Percentiles rank a stretch among this genome's conserved stretches.
Conservation (phyloP, 2,797 vertebrate species). For the Rhodeus uyekii region DNA sequence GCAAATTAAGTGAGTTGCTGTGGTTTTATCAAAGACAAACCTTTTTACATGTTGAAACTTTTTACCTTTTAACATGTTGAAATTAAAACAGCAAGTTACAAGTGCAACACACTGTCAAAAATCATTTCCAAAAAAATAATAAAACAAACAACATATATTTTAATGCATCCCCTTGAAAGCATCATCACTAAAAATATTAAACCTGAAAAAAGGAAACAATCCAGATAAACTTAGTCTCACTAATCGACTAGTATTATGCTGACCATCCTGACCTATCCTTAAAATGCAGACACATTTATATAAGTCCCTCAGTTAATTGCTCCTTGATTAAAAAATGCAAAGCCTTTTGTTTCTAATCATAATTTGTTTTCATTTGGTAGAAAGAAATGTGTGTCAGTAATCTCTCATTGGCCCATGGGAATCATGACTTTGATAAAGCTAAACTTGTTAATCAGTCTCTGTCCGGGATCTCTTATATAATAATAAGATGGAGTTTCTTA, state of each 20-base stretch:
- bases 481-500: constrained; percentile 1
- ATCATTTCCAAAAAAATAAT: not conserved
- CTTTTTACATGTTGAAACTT: too few species aligned
- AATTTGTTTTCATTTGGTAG: constrained; percentile 17
- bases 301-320: not conserved
- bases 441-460: constrained; percentile 33
- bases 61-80: not conserved
- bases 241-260: not conserved
- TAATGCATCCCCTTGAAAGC: not conserved
- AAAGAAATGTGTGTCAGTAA: constrained; percentile 22
- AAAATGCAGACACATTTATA: not conserved
- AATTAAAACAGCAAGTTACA: not conserved
- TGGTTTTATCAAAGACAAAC: too few species aligned
- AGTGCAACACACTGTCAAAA: not conserved
- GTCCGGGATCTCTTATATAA: constrained; percentile 17
- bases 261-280: not conserved
- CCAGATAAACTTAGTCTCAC: not conserved
- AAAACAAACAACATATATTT: not conserved
- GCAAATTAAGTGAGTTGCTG: too few species aligned
- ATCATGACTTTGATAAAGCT: constrained; percentile 12
- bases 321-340: constrained; percentile 44
- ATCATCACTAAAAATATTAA: not conserved
- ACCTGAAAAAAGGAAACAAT: not conserved
- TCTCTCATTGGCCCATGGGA: constrained; percentile 5
- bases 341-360: constrained; percentile 37